Conservation (phyloP, 2,888 invertebrate genomes). For the Sinhomidia bicolor region DNA sequence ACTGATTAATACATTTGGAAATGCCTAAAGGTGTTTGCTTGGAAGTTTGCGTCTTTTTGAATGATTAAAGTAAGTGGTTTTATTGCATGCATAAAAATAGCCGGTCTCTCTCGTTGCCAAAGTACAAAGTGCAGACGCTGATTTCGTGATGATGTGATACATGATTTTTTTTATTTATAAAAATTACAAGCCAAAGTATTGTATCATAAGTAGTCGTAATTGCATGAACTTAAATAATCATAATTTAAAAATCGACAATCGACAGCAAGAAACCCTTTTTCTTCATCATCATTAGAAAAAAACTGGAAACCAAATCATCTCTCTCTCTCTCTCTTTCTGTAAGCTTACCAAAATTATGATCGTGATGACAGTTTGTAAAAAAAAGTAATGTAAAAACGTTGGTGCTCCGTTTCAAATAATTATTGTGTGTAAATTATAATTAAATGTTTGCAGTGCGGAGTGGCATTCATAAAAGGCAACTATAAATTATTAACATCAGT, state of each 20-base stretch:
- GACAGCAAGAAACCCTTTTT: not conserved
- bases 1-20: not conserved
- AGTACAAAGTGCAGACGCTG: not conserved
- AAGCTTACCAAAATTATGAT: not conserved
- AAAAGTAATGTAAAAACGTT: not conserved
- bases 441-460: not conserved
- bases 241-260: not conserved
- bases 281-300: not conserved
- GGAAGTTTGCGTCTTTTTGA: no score
- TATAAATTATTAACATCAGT: slow-evolving; percentile 40
- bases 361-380: not conserved
- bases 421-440: not conserved
- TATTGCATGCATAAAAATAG: not conserved
- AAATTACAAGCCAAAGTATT: no score
- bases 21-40: no score
- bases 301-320: slow-evolving; percentile 7
- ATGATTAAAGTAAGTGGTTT: no score
- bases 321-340: no score
- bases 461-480: slow-evolving; percentile 28
- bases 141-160: no score
- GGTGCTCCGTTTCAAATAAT: not conserved
- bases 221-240: not conserved
- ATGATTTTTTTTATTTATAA: no score
- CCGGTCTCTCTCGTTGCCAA: no score
- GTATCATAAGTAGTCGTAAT: no score